Evolutionary conservation across 2,797 vertebrate genomes (phyloP).

Genomic region (Australoheros facetus): DNA sequence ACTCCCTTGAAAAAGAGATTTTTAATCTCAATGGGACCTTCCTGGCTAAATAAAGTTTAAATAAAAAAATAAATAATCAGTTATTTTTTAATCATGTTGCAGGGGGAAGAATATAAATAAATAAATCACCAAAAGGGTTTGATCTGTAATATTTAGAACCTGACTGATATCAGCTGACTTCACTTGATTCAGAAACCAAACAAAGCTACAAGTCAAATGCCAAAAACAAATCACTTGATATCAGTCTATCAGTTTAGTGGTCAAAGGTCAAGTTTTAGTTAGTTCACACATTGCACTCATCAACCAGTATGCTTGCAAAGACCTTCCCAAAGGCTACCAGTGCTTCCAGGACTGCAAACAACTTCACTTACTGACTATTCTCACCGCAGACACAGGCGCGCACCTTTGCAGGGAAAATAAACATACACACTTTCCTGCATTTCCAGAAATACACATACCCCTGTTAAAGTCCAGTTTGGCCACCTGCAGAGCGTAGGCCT

Average conservation of each 20-base stretch:
- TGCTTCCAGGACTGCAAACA: neutral
- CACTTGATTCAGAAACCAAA: neutral
- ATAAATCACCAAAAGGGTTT: neutral
- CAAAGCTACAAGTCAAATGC: neutral
- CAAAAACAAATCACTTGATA: neutral
- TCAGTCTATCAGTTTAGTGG: neutral
- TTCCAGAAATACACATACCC: conserved; percentile 75
- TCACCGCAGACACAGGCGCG: neutral
- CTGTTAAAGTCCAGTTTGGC: conserved; percentile 97
- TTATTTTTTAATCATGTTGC: neutral
- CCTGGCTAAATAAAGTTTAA: no score
- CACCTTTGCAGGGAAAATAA: neutral
- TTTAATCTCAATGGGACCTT: no score
- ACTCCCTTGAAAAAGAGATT: no score
- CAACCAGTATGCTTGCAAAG: neutral
- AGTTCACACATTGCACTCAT: neutral
- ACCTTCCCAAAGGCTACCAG: neutral
- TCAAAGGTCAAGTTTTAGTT: neutral
- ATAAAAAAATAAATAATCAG: neutral
- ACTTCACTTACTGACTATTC: neutral
- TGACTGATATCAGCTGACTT: neutral
- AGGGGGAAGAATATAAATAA: neutral
- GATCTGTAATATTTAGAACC: neutral
- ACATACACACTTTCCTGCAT: neutral
- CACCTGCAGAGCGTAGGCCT: conserved; percentile 97